phyloP scores from a whole-genome alignment of 1,140 invertebrate genomes.

The Drosophila lini region DNA sequence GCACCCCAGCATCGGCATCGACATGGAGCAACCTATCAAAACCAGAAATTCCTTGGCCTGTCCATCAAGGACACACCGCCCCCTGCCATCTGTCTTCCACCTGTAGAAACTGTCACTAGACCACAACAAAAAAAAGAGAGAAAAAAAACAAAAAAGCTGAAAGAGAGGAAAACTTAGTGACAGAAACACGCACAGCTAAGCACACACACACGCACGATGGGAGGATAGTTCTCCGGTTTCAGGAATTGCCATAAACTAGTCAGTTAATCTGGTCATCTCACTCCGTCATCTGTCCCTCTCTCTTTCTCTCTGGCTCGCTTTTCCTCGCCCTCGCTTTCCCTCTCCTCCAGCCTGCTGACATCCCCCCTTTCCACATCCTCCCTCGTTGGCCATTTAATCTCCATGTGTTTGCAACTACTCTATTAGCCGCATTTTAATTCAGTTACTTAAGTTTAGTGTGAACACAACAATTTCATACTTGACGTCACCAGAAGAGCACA shows the following conservation, averaged over 20 bases:
- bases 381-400: conserved; percentile 42
- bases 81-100: conserved; percentile 42
- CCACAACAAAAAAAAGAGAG: not conserved
- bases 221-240: conserved; percentile 22
- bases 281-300: conserved; percentile 21
- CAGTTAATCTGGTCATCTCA: conserved; percentile 54
- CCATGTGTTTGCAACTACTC: conserved; percentile 77
- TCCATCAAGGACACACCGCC: conserved; percentile 35
- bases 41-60: conserved; percentile 34
- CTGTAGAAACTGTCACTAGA: conserved; percentile 46
- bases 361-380: not conserved
- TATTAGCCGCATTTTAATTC: conserved; percentile 82
- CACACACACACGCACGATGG: conserved; percentile 8
- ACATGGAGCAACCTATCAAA: conserved; percentile 24
- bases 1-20: conserved; percentile 1
- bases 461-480: conserved; percentile 83
- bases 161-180: conserved; percentile 49
- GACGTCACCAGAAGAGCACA: conserved; percentile 51
- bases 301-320: too few species aligned
- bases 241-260: conserved; percentile 52
- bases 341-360: not conserved
- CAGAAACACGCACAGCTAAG: conserved; percentile 47
- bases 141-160: not conserved
- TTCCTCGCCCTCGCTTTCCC: not conserved
- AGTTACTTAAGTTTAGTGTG: conserved; percentile 83